Conservation (phyloP, 1,140 invertebrate genomes). For the Dicyema japonicum region DNA sequence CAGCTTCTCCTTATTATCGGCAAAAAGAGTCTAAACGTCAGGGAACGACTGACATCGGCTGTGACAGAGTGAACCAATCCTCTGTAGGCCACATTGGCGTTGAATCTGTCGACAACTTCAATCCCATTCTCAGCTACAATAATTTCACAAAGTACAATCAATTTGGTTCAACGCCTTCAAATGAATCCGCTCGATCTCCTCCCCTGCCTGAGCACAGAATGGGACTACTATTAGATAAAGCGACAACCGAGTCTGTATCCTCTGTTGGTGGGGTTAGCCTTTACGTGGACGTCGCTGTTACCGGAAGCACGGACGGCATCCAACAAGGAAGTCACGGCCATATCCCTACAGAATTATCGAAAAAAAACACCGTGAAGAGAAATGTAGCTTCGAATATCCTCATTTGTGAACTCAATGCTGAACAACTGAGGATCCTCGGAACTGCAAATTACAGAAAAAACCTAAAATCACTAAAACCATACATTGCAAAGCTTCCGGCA, state of each 20-base stretch:
- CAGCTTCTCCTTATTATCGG: conserved; percentile 85
- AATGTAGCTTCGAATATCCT: conserved; percentile 46
- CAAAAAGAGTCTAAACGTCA: conserved; percentile 43
- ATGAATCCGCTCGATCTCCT: conserved; percentile 59
- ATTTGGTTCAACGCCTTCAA: conserved; percentile 39
- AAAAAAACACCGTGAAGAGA: conserved; percentile 49
- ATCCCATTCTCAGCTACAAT: not conserved
- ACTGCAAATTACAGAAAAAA: conserved; percentile 53
- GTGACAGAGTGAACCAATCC: conserved; percentile 72
- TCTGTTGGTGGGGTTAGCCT: conserved; percentile 40
- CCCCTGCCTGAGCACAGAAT: conserved; percentile 34
- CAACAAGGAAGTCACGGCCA: conserved; percentile 57
- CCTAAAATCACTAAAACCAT: conserved; percentile 14
- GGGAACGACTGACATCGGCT: conserved; percentile 43
- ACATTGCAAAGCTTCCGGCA: conserved; percentile 52
- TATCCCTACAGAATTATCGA: too few relatives aligned
- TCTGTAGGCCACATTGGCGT: conserved; percentile 81
- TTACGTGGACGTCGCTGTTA: conserved; percentile 79
- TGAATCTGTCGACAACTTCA: conserved; percentile 47
- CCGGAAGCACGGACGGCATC: conserved; percentile 78
- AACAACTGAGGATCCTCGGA: conserved; percentile 66
- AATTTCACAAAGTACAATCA: not conserved
- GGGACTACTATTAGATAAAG: not conserved
- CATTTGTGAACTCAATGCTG: conserved; percentile 64
- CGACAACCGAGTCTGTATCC: conserved; percentile 36